Evolutionary conservation across 2,888 invertebrate genomes (phyloP).

Genomic region (Ceraclea dissimilis): DNA sequence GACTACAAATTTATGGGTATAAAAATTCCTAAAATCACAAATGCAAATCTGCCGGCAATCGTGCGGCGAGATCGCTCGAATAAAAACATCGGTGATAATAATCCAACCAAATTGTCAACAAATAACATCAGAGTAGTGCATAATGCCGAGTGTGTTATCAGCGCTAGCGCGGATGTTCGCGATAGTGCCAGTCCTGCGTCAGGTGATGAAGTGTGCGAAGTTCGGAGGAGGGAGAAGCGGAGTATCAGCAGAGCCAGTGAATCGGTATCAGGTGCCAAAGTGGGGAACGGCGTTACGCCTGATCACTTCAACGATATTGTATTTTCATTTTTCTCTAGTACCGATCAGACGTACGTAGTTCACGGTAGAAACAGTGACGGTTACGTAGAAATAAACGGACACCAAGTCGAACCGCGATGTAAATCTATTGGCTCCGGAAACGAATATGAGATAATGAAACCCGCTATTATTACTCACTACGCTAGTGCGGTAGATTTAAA

Average conservation of each 20-base stretch:
- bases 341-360: conserved; percentile 22
- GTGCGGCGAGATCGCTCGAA: conserved; percentile 16
- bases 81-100: conserved; percentile 5
- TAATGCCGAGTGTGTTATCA: conserved; percentile 9
- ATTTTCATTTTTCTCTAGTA: conserved; percentile 25
- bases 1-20: conserved; percentile 25
- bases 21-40: conserved; percentile 21
- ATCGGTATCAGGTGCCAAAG: neutral
- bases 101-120: neutral
- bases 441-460: conserved; percentile 23
- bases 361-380: conserved; percentile 11
- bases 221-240: neutral
- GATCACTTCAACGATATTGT: conserved; percentile 24
- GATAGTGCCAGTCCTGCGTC: neutral
- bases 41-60: conserved; percentile 13
- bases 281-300: neutral
- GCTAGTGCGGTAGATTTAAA: conserved; percentile 7
- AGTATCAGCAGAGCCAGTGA: neutral
- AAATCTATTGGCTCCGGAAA: conserved; percentile 20
- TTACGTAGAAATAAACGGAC: conserved; percentile 8
- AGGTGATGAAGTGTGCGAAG: neutral
- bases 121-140: conserved; percentile 7
- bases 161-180: neutral
- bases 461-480: conserved; percentile 6
- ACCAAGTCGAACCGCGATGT: conserved; percentile 8